Base-by-base conservation (phyloP, 2,113 vertebrate genomes). In the Lamprologus sp. region DNA sequence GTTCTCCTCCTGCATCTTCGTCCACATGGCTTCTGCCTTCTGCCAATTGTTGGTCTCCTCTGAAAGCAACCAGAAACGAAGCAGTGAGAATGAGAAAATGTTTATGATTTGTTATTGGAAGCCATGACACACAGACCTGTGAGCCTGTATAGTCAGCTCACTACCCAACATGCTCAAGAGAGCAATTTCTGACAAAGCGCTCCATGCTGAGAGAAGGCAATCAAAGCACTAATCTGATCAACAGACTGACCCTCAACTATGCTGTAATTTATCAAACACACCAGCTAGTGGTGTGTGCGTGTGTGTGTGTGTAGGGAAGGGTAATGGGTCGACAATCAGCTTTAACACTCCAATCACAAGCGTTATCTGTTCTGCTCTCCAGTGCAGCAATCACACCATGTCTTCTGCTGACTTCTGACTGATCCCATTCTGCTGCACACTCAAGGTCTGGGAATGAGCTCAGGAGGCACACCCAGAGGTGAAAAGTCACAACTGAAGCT, bases 1-100 rank as follows among this genome's bases (percentile, higher is more conserved):
- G 85, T 97, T 98, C 95, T 99, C 98, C 90, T 99, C 98, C 92
- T 99, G 98, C 94, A 99, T 99, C 96, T 99, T 99, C 56, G 95
- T 98, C 98, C 98, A 99, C 60, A 92, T 28, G 8, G 94, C 91
- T 40, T 98, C 97, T 40, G 98, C 98, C 89, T 96, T 99, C 89
- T 86, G 7, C 97, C 97, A 98, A 92, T 99, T 92, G 33, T 94
- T 91, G 2, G 86, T 97, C 23, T 94, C 79, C 68, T 96, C 99
- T 99, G 94, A 82, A 95, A 83, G 81, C 87, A 35, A 88, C 63
- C n/a, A 60, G 17, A 81, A 31, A 53, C 23, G 12, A 73, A 58
- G 35, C 12, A 7, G 31, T 2, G 26, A n/a, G 23, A 47, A 49
- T 80, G 17, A 60, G 63, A 79, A 63, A 60, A 84, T 40, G n/a